Base-by-base conservation (phyloP, 2,888 invertebrate species). In the Smittia sp. region DNA sequence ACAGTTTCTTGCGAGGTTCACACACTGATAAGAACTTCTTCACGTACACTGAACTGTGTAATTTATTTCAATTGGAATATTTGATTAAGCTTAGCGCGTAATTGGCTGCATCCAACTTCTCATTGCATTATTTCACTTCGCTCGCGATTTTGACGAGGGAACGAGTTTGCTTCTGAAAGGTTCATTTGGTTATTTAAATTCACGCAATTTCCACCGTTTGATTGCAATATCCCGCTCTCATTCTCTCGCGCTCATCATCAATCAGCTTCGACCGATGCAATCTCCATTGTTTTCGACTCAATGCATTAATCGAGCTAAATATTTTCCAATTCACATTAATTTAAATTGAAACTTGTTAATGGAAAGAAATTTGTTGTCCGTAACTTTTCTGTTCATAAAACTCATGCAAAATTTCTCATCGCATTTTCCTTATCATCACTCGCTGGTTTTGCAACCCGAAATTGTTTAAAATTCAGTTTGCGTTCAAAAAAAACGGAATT, bases 21-120 rank as follows among this genome's bases (percentile, higher is more conserved):
- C 58, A 58, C 58, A 58, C 58, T 58, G 58, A 58, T 58, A 58
- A 58, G 58, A 58, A 20, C n/a, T 58, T 58, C 20, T 58, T n/a
- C 46, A 46, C 46, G 46, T 58, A 13, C 58, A 58, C 58, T 58
- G 7, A 22, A n/a, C 22, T 13, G 9, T 20, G 18, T 58, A 58
- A 58, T 58, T 58, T 18, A 58, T 6, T 58, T 58, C 58, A 58
- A 58, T 20, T 58, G 6, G n/a, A 58, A 58, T 58, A 58, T 4
- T 58, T 58, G 7, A 58, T 18, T 58, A 58, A 13, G 58, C 7
- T 58, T 58, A n/a, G 32, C 46, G 58, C 20, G 18, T 58, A 58
- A 58, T 58, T 58, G 58, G 22, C 7, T 58, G 58, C 58, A 58
- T 58, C 58, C 58, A 58, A 7, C n/a, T 58, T 58, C 58, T 58